Evolutionary conservation across 64 coral and sea anemone species (phyloP), one percentile per base, ranked within the genome.

Genomic region (Acropora tenuis): DNA sequence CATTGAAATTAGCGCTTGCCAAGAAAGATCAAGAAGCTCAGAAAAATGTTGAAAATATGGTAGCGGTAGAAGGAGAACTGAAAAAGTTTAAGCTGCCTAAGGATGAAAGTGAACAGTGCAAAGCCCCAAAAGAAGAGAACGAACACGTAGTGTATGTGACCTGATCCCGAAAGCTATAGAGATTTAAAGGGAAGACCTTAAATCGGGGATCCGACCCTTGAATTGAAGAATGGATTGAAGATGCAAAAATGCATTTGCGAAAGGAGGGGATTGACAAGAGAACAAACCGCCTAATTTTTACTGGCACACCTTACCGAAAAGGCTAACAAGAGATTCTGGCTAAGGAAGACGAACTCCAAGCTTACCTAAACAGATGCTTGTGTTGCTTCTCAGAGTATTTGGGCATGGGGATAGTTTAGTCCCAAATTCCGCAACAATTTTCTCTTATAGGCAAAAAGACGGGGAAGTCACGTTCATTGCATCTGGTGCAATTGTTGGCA

Each of bases 371-470:
- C 48, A 93, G 42, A 89, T 93, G 12, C 89, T 88, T 46, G 78
- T 46, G 48, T 78, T 93, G 42, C 41, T 93, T 19, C 77, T 93
- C 1, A 93, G 52, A 78, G 92, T 89, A 18, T 93, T 93, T 82
- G 92, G 92, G 12, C 69, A 93, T 55, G 77, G 92, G 20, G 86
- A 89, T 48, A 93, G 86, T 71, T 68, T 93, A 30, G 47, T 86
- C 92, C 41, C 86, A 93, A 49, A 78, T 75, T 61, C 92, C 88
- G 67, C 86, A 93, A 46, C 78, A 83, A 50, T 93, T 76, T 79
- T 93, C 48, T 82, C 77, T 50, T 93, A 93, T 67, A 48, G 30
- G 45, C 83, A 93, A 41, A 93, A 72, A 41, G 83, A 88, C 41
- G 75, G 91, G 76, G 74, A 93, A 45, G 84, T 93, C 84, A 7